Conservation (phyloP, 1,140 invertebrate genomes). For the Bacillus rossius region DNA sequence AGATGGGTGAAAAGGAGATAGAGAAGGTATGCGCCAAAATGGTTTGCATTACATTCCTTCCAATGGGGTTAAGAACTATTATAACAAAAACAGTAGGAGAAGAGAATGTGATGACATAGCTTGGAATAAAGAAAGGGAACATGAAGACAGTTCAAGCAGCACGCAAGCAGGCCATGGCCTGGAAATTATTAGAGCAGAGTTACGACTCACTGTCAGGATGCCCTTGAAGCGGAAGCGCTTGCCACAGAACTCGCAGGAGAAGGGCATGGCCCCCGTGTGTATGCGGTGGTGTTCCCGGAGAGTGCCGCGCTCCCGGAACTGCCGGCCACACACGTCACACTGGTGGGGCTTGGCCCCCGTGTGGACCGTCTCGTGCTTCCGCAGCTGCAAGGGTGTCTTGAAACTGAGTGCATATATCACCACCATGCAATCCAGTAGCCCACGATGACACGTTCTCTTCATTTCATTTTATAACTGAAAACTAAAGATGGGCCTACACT, state of each 20-base stretch:
- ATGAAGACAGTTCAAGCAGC: too few relatives aligned
- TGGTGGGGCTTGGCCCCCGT: conserved; percentile 66
- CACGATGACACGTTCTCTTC: not conserved
- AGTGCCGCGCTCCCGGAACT: conserved; percentile 59
- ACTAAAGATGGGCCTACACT: too few relatives aligned
- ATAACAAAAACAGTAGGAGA: too few relatives aligned
- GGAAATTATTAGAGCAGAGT: too few relatives aligned
- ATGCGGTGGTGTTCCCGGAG: conserved; percentile 56
- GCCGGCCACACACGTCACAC: conserved; percentile 65
- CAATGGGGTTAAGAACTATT: too few relatives aligned
- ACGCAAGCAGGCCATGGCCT: too few relatives aligned
- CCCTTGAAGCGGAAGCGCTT: conserved; percentile 66
- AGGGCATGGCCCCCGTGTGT: conserved; percentile 84
- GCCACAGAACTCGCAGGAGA: conserved; percentile 62
- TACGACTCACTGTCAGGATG: conserved; percentile 48
- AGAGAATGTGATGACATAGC: too few relatives aligned
- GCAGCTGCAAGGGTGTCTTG: conserved; percentile 48
- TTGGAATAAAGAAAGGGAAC: too few relatives aligned
- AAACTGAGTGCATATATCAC: conserved; percentile 32
- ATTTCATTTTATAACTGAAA: too few relatives aligned
- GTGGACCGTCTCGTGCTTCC: conserved; percentile 56
- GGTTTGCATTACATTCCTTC: too few relatives aligned
- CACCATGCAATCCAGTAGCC: not conserved
- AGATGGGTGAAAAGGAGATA: too few relatives aligned
- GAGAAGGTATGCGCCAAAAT: too few relatives aligned